Percentiles rank a stretch among this genome's conserved stretches.
Evolutionary conservation across 2,797 vertebrate genomes (phyloP).

Genomic region (Cirrhinus molitorella): DNA sequence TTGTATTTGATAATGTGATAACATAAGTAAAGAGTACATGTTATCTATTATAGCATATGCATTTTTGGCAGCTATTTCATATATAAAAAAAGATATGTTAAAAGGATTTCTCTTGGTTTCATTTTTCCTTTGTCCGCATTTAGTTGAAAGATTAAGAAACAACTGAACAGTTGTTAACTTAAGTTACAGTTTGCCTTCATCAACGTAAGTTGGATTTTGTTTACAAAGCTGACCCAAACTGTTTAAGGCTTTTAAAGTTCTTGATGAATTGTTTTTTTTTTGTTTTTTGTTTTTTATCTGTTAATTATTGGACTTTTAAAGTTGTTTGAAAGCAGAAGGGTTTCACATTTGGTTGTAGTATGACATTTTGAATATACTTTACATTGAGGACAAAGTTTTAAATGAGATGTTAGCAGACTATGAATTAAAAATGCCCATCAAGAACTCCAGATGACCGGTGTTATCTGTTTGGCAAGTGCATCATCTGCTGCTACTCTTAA

Average conservation of each 20-base stretch:
- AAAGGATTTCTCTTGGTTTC: conserved; percentile 34
- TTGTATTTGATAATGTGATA: conserved; percentile 79
- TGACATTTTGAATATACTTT: not conserved
- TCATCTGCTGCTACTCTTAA: not conserved
- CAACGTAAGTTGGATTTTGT: conserved; percentile 4
- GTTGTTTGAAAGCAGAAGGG: conserved; percentile 9
- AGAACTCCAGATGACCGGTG: not conserved
- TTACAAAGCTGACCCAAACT: not conserved
- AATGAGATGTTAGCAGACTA: conserved; percentile 1
- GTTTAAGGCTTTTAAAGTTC: not conserved
- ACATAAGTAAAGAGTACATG: conserved; percentile 62
- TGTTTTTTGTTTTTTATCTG: too few species aligned
- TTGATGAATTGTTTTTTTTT: too few species aligned
- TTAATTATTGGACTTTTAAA: not conserved
- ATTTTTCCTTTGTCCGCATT: not conserved
- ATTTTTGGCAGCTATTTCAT: conserved; percentile 80
- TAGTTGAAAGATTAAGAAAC: not conserved
- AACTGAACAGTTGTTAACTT: conserved; percentile 1
- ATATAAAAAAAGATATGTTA: conserved; percentile 53
- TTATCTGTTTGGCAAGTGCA: not conserved
- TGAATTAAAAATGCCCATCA: not conserved
- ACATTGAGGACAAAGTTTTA: not conserved
- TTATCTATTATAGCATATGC: conserved; percentile 71
- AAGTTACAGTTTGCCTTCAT: conserved; percentile 12
- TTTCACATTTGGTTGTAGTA: not conserved